These are phyloP conservation scores for Macrophya alboannulata DNA, from an alignment of 2,888 invertebrate genomes.

Conservation along the genomic window DNA sequence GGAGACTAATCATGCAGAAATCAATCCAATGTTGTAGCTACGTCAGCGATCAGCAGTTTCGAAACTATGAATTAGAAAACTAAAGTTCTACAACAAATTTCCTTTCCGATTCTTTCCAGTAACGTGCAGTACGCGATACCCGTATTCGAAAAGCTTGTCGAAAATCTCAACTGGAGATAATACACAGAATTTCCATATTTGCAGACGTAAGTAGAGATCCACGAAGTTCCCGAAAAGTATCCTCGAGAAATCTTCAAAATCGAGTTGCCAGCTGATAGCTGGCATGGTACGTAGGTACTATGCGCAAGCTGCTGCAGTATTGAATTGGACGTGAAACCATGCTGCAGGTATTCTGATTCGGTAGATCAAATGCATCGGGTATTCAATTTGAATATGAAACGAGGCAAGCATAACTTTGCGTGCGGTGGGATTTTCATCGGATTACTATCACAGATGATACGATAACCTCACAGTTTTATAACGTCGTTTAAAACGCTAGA, in stretches of 20 bases:
- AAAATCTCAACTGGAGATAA: conserved; percentile 3
- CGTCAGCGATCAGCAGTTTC: neutral
- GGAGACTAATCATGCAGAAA: neutral
- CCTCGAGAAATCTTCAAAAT: conserved; percentile 7
- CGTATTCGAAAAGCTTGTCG: neutral
- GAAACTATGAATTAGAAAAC: neutral
- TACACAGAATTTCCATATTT: conserved; percentile 11
- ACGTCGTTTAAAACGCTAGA: conserved; percentile 1
- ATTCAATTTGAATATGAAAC: conserved; percentile 37
- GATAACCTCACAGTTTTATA: conserved; percentile 32
- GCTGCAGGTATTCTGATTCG: conserved; percentile 25
- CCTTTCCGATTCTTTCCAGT: neutral
- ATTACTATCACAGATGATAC: neutral
- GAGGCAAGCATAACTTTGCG: conserved; percentile 18
- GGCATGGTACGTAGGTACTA: neutral
- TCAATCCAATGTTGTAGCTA: too few species aligned
- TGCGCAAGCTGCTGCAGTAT: neutral
- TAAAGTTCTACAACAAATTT: neutral
- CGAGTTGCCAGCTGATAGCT: neutral
- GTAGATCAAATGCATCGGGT: conserved; percentile 37
- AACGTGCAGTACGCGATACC: neutral
- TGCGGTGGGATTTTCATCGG: conserved; percentile 16
- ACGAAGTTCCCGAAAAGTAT: neutral
- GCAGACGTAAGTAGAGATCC: neutral
- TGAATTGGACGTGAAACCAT: conserved; percentile 23